These are phyloP conservation scores for Autographa gamma DNA, from an alignment of 2,888 invertebrate genomes.

Conservation along the genomic window DNA sequence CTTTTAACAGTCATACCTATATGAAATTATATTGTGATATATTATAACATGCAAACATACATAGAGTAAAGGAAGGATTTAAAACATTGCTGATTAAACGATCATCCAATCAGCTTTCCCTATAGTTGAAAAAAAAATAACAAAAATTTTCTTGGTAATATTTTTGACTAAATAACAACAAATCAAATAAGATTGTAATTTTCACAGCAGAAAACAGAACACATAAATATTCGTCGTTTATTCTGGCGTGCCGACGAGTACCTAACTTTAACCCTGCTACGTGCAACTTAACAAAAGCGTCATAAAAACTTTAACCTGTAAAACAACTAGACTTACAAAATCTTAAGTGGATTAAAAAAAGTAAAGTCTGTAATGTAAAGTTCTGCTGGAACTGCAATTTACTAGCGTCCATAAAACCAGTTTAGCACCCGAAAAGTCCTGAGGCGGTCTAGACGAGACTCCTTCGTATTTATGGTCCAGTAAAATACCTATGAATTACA, in stretches of 20 bases:
- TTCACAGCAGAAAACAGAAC: no score
- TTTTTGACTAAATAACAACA: no score
- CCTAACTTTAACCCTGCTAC: not conserved
- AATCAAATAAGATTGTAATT: no score
- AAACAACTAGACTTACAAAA: not conserved
- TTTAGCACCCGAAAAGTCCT: constrained; percentile 34
- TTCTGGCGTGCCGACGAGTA: not conserved
- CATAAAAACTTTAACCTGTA: not conserved
- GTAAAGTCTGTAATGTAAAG: not conserved
- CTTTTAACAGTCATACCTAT: no score
- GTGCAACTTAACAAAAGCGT: not conserved
- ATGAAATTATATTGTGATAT: no score
- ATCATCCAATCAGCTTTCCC: no score
- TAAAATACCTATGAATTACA: constrained; percentile 28
- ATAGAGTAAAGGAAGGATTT: no score
- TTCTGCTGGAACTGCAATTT: constrained; percentile 13
- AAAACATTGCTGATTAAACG: no score
- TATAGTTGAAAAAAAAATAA: no score
- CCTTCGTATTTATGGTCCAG: constrained; percentile 38
- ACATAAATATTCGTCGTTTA: not conserved
- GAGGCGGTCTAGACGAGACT: constrained; percentile 31
- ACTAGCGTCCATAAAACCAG: constrained; percentile 24
- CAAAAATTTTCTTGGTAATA: no score
- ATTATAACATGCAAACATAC: no score
- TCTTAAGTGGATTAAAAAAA: not conserved